A percentile compares a stretch with the other conserved stretches of the same genome.
These are phyloP conservation scores for Leucopsar rothschildi DNA, from an alignment of 2,113 vertebrate genomes.

Conservation along the genomic window DNA sequence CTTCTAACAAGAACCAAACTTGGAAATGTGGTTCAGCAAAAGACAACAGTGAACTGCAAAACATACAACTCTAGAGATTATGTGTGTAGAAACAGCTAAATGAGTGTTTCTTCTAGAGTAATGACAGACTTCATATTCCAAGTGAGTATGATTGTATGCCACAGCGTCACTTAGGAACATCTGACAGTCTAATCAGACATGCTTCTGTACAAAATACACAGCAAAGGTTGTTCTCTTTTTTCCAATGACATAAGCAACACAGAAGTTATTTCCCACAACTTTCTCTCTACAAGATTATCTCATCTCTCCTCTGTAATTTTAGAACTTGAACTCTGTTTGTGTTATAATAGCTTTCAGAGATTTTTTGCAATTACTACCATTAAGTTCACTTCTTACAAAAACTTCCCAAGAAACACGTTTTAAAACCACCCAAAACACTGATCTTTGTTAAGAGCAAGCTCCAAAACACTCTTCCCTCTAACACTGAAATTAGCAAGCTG, in stretches of 20 bases:
- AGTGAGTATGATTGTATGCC: not conserved
- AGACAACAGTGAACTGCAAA: not conserved
- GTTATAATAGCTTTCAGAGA: not conserved
- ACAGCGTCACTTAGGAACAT: not conserved
- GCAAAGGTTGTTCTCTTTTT: not conserved
- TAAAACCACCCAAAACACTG: not conserved
- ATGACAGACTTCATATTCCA: not conserved
- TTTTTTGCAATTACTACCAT: not conserved
- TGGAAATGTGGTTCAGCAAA: not conserved
- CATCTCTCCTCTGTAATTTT: not conserved
- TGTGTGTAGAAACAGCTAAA: not conserved
- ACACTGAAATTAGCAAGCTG: not conserved
- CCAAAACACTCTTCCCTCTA: not conserved
- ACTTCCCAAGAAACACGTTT: not conserved
- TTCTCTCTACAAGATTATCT: not conserved
- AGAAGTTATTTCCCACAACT: not conserved
- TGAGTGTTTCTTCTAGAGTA: not conserved
- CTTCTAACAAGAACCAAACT: not conserved
- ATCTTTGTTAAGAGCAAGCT: not conserved
- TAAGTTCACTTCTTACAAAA: not conserved
- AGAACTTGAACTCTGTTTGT: not conserved
- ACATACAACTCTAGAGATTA: not conserved
- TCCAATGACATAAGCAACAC: not conserved
- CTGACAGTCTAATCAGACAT: not conserved
- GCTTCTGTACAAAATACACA: not conserved